Conservation (phyloP, 2,888 invertebrate species). For the Agrotis exclamationis region DNA sequence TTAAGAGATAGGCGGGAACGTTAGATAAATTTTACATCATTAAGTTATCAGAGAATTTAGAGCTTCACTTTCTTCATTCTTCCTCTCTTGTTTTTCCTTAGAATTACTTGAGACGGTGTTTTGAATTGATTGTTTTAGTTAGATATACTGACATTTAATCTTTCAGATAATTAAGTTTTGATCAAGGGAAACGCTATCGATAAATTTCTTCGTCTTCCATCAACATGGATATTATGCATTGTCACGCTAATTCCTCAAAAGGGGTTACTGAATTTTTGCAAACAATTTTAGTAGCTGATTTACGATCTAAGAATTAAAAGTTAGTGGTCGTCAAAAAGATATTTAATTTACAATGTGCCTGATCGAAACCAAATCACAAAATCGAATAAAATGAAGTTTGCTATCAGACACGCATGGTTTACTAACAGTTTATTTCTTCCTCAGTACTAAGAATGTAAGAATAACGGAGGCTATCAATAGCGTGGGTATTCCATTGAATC, state of each 20-base stretch:
- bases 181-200: neutral
- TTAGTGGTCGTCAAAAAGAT: neutral
- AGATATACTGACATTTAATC: conserved; percentile 9
- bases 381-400: neutral
- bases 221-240: neutral
- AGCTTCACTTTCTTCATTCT: conserved; percentile 36
- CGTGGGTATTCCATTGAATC: conserved; percentile 39
- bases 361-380: neutral
- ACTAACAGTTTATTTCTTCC: neutral
- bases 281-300: conserved; percentile 7
- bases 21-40: conserved; percentile 65
- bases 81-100: conserved; percentile 36
- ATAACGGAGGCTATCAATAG: conserved; percentile 18
- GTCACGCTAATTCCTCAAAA: conserved; percentile 2
- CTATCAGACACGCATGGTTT: neutral
- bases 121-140: conserved; percentile 25
- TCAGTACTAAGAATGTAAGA: conserved; percentile 16
- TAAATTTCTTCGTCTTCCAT: neutral
- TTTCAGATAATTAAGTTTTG: conserved; percentile 11
- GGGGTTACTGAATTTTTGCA: neutral
- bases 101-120: conserved; percentile 33
- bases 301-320: neutral
- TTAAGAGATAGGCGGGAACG: conserved; percentile 62
- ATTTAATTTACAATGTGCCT: neutral
- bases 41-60: conserved; percentile 56